Evolutionary conservation across 2,113 vertebrate species (phyloP).

Genomic region (Paradisaea rubra): DNA sequence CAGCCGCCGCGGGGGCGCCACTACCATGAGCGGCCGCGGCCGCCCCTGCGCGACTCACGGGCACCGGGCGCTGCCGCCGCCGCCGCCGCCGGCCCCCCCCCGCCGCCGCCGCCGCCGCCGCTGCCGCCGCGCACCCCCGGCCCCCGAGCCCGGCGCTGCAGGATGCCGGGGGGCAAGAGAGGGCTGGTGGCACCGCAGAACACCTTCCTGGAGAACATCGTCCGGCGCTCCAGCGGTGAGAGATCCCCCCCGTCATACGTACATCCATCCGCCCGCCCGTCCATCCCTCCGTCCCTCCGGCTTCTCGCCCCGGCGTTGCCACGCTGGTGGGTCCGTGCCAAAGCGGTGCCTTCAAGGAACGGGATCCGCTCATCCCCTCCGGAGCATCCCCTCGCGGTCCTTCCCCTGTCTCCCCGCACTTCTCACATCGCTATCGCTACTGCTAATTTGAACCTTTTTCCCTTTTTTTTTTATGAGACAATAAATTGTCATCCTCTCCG

Average conservation of each 20-base stretch:
- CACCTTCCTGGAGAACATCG: slow-evolving; percentile 96
- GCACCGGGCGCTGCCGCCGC: too few species aligned
- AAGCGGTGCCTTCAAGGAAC: slow-evolving; percentile 31
- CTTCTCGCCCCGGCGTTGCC: not conserved
- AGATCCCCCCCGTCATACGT: rapidly evolving
- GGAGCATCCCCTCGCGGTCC: not conserved
- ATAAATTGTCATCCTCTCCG: not conserved
- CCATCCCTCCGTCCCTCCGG: rapidly evolving
- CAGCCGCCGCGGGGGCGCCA: too few species aligned
- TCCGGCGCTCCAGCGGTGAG: slow-evolving; percentile 91
- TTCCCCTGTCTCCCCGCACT: not conserved
- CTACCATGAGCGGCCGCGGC: too few species aligned
- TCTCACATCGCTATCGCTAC: not conserved
- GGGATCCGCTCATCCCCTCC: not conserved
- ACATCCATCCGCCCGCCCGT: rapidly evolving
- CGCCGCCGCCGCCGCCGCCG: slow-evolving; percentile 9
- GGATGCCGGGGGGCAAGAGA: slow-evolving; percentile 97
- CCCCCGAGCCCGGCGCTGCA: slow-evolving; percentile 77
- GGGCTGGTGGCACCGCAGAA: slow-evolving; percentile 98
- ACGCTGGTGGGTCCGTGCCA: not conserved
- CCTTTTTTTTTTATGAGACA: not conserved
- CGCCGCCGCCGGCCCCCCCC: too few species aligned
- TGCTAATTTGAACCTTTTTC: not conserved
- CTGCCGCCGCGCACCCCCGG: slow-evolving; percentile 71
- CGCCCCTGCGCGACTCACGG: too few species aligned